Evolutionary conservation across 2,888 invertebrate species (phyloP).

Genomic region (Amphipoea oculea): DNA sequence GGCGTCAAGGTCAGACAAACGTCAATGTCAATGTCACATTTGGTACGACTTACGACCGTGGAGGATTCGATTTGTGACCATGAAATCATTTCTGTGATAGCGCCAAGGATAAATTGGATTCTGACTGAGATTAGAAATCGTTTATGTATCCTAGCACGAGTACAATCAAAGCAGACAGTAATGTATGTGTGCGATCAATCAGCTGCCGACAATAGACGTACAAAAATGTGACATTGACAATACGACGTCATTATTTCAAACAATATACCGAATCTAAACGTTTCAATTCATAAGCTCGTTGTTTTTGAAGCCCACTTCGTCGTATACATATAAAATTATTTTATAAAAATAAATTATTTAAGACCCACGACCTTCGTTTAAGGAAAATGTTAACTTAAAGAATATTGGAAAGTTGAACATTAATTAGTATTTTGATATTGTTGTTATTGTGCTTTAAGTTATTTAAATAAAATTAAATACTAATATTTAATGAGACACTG

Average conservation of each 20-base stretch:
- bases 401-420: constrained; percentile 73
- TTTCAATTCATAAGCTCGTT: constrained; percentile 61
- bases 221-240: constrained; percentile 83
- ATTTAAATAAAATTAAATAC: constrained; percentile 71
- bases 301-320: constrained; percentile 78
- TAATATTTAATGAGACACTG: constrained; percentile 80
- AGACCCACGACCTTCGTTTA: constrained; percentile 81
- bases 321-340: constrained; percentile 66
- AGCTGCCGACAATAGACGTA: constrained; percentile 66
- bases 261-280: constrained; percentile 69
- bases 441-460: constrained; percentile 74
- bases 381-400: constrained; percentile 75
- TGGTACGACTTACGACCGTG: constrained; percentile 67
- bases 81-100: constrained; percentile 58
- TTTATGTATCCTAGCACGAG: constrained; percentile 44
- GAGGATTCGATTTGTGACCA: constrained; percentile 63
- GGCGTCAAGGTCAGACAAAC: constrained; percentile 91
- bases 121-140: constrained; percentile 59
- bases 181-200: constrained; percentile 69
- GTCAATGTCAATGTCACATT: constrained; percentile 92
- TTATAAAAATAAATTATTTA: constrained; percentile 71
- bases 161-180: constrained; percentile 59
- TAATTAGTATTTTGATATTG: constrained; percentile 75
- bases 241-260: constrained; percentile 73
- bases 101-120: constrained; percentile 50